Percentiles rank a stretch among this genome's conserved stretches.
phyloP scores from a whole-genome alignment of 1,140 invertebrate genomes.

The Drosophila nannoptera region DNA sequence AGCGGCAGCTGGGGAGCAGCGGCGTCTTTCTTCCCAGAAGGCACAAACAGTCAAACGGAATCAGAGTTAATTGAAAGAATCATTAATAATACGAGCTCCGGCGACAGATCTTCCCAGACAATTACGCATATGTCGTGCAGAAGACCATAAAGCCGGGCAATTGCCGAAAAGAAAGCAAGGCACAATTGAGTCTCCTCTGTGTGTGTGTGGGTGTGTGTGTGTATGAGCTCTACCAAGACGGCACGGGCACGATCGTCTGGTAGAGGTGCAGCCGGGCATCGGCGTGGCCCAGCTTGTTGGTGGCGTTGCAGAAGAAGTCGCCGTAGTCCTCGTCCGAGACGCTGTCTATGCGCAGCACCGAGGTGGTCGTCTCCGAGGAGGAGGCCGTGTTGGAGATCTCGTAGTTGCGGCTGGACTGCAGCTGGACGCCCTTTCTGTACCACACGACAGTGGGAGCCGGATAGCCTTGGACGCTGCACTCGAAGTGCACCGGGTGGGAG shows the following conservation, averaged over 20 bases:
- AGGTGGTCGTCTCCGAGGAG: slow-evolving; percentile 88
- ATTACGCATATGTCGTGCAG: slow-evolving; percentile 4
- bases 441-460: slow-evolving; percentile 88
- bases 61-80: slow-evolving; percentile 75
- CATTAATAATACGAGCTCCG: slow-evolving; percentile 64
- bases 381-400: slow-evolving; percentile 89
- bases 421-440: slow-evolving; percentile 84
- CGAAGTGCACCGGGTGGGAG: slow-evolving; percentile 89
- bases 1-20: slow-evolving; percentile 25
- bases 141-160: slow-evolving; percentile 33
- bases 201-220: slow-evolving; percentile 20
- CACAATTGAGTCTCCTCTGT: slow-evolving; percentile 59
- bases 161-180: slow-evolving; percentile 59
- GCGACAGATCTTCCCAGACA: slow-evolving; percentile 23
- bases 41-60: slow-evolving; percentile 60
- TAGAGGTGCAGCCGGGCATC: slow-evolving; percentile 86
- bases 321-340: slow-evolving; percentile 90
- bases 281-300: slow-evolving; percentile 86
- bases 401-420: slow-evolving; percentile 87
- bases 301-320: slow-evolving; percentile 86
- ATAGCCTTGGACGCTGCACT: slow-evolving; percentile 90
- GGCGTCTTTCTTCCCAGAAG: slow-evolving; percentile 56
- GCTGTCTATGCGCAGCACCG: slow-evolving; percentile 87
- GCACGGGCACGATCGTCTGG: slow-evolving; percentile 73
- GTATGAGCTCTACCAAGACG: slow-evolving; percentile 40